Evolutionary conservation across 2,888 invertebrate species (phyloP), one percentile per base, ranked within the genome.

Genomic region (Caenorhabditis japonica): DNA sequence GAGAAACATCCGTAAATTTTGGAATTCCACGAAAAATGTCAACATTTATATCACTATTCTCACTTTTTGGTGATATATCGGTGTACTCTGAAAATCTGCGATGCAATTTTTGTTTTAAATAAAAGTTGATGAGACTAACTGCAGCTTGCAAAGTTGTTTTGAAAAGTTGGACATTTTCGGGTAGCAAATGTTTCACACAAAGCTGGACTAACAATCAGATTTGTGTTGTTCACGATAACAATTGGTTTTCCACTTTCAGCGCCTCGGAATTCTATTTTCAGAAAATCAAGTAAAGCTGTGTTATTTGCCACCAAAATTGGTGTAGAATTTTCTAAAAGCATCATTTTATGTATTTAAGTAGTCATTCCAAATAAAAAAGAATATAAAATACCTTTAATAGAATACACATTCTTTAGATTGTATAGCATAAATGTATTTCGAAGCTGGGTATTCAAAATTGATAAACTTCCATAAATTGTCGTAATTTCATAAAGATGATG

Each of bases 391-490:
- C 47, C 47, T 21, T 47, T 46, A 1, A 55, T n/a, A 13, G 55
- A 46, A 12, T 23, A n/a, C 0, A 55, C 39, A 8, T 7, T 15
- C 4, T 30, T 1, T 2, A 62, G 33, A 23, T 33, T 21, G 13
- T 19, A 30, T 1, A 64, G 15, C 25, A 64, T 38, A n/a, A 44
- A 53, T 7, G 49, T n/a, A 7, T 8, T 41, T 33, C 55, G 12
- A 1, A 64, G 4, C 1, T n/a, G n/a, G 15, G 39, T 49, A 10
- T 56, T 64, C 0, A 0, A 15, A 27, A 62, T 53, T n/a, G 36
- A 55, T 3, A 62, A 19, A 23, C 62, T 62, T 3, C 62, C 62
- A 30, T 23, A 62, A 1, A 62, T 55, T 0, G 4, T 27, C 25
- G 27, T 7, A 0, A 62, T 17, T 13, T 39, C 33, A 39, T 33